A percentile compares a stretch with the other conserved stretches of the same genome.
Evolutionary conservation across 2,888 invertebrate genomes (phyloP).

Genomic region (Volucella inflata): DNA sequence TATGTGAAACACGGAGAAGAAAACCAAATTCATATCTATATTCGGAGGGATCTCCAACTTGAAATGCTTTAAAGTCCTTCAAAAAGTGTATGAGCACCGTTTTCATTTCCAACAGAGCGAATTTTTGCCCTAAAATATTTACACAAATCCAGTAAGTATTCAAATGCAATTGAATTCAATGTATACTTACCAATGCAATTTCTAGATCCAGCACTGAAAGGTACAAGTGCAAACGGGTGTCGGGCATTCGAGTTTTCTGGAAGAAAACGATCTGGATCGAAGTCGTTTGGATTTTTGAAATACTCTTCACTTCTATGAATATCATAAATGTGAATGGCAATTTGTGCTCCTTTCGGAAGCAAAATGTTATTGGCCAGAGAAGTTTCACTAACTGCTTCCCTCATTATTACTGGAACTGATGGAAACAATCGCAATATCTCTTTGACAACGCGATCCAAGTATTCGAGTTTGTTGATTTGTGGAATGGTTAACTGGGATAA

Average conservation of each 20-base stretch:
- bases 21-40: conserved; percentile 74
- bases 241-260: conserved; percentile 84
- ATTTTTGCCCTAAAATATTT: conserved; percentile 78
- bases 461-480: conserved; percentile 77
- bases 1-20: conserved; percentile 60
- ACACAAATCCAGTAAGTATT: not conserved
- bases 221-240: conserved; percentile 80
- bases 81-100: conserved; percentile 78
- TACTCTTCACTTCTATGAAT: conserved; percentile 79
- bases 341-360: conserved; percentile 78
- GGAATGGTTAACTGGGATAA: conserved; percentile 70
- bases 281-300: conserved; percentile 78
- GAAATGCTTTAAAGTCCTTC: conserved; percentile 77
- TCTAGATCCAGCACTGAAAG: conserved; percentile 82
- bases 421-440: conserved; percentile 87
- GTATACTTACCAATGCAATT: conserved; percentile 79
- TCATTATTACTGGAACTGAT: conserved; percentile 86
- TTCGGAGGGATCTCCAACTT: conserved; percentile 67
- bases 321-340: conserved; percentile 78
- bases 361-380: conserved; percentile 77
- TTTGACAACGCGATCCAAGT: conserved; percentile 87
- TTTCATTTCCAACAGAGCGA: conserved; percentile 80
- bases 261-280: conserved; percentile 79
- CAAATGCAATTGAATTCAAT: not conserved
- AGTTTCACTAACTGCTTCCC: conserved; percentile 83